Base-by-base conservation (phyloP, 2,888 invertebrate species). In the Resseliella maxima region DNA sequence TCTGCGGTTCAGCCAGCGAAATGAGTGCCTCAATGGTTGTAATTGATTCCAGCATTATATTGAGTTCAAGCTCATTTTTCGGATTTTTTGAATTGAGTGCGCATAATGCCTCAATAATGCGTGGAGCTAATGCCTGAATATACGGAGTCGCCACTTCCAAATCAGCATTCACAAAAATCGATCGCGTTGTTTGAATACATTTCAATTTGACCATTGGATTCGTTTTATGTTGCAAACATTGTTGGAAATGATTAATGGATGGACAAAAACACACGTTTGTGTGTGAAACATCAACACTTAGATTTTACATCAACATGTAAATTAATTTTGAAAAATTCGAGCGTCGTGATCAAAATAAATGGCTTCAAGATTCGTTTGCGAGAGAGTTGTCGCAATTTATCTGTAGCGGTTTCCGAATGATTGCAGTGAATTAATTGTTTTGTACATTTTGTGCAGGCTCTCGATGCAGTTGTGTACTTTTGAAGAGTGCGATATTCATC, bases 161-260 rank as follows among this genome's bases (percentile, higher is more conserved):
- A 88, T 96, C 95, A 2, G 94, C 92, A 89, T 95, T 95, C 81
- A 94, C 92, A 90, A 97, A 96, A 87, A 97, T 93, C 0, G 95
- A 95, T 88, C 93, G 93, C 86, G 97, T 92, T 0, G 95, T 95
- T 91, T 96, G 95, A 64, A 97, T 93, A 89, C 96, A 95, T 90
- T 96, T 95, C 86, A 96, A 90, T 89, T 94, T 94, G 0, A 96
- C 94, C 93, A 92, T 91, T 87, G 93, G 91, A 90, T 94, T 93
- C 0, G n/a, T 45, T 72, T 93, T 92, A 87, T 93, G 94, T 89
- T 94, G 94, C 86, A 96, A 92, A 88, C 97, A 96, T 89, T 96
- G 96, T 54, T 96, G 93, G 91, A 98, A 98, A 90, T 98, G 95
- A 92, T 98, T 97, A 89, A 98, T 96, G 90, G 97, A 97, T 0